Percentiles rank a stretch among this genome's conserved stretches.
These are phyloP conservation scores for Drosophila lacicola DNA, from an alignment of 2,888 invertebrate species.

Conservation along the genomic window DNA sequence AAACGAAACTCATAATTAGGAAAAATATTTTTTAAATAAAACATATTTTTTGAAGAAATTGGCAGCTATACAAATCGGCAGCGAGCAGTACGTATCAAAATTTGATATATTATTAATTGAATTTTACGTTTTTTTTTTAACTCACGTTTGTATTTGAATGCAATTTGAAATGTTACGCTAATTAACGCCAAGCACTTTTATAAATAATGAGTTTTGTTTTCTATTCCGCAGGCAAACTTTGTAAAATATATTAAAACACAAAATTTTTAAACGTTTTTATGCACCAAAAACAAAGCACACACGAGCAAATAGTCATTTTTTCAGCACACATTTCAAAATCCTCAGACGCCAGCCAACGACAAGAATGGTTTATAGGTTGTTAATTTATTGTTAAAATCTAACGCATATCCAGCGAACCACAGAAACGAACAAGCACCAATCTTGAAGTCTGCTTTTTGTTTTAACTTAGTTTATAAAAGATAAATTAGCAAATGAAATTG, in stretches of 20 bases:
- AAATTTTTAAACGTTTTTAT: constrained; percentile 51
- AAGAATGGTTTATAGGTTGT: constrained; percentile 64
- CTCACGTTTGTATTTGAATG: constrained; percentile 53
- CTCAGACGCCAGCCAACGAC: constrained; percentile 29
- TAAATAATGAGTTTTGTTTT: constrained; percentile 53
- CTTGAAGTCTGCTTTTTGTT: constrained; percentile 65
- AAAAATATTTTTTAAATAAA: constrained; percentile 37
- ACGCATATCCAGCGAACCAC: constrained; percentile 70
- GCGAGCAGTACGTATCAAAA: constrained; percentile 60
- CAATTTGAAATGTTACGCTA: constrained; percentile 29
- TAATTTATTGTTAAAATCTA: constrained; percentile 48
- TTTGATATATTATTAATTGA: constrained; percentile 34
- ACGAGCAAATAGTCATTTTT: constrained; percentile 55
- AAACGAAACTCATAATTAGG: constrained; percentile 21
- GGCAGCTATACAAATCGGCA: constrained; percentile 64
- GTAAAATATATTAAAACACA: constrained; percentile 61
- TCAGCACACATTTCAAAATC: constrained; percentile 54
- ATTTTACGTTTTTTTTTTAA: constrained; percentile 39
- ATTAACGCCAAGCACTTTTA: constrained; percentile 9
- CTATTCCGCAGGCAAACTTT: constrained; percentile 81
- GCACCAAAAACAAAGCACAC: constrained; percentile 35
- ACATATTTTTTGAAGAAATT: constrained; percentile 38
- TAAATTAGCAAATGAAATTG: constrained; percentile 49
- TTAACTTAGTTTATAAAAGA: constrained; percentile 48
- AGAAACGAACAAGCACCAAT: constrained; percentile 42